Evolutionary conservation across 2,888 invertebrate species (phyloP), one percentile per base, ranked within the genome.

Genomic region (Sinotaia quadrata): DNA sequence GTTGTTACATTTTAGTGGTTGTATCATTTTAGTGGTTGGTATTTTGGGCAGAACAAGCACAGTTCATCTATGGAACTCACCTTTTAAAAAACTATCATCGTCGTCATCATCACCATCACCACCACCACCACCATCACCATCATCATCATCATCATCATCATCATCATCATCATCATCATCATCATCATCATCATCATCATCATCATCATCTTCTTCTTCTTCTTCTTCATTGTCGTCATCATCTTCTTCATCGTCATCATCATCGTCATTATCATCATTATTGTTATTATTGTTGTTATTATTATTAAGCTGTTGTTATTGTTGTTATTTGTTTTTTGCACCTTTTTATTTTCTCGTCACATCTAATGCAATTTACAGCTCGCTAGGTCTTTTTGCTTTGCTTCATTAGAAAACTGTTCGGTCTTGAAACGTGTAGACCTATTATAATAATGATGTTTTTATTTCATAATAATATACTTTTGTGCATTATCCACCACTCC

Each of bases 121-220:
- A 12, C 36, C 58, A 36, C 36, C n/a, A 4, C 36, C 33, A 7
- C 36, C 34, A 8, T 58, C 58, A 4, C 36, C 60, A 44, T 60
- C 5, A 60, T 60, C 47, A 27, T 27, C 29, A 3, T 44, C 47
- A 60, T 41, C 31, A 57, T 21, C 33, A 57, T 12, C 4, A 33
- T 34, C 33, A 31, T 18, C 57, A 57, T 34, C 57, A 57, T n/a
- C 57, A 31, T 34, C 33, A 57, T 34, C 57, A 31, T 34, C 57
- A 57, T 34, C 57, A n/a, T 34, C n/a, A 29, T 34, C 57, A 57
- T 34, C 34, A 29, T 21, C n/a, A 12, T 34, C 15, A 3, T 57
- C 8, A 34, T 57, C 18, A 18, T 57, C 18, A 18, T 57, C 18
- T 29, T 31, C 33, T 29, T 31, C 12, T 4, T 57, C 33, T 33